Evolutionary conservation across 2,113 vertebrate genomes (phyloP).

Genomic region (Rhea pennata): DNA sequence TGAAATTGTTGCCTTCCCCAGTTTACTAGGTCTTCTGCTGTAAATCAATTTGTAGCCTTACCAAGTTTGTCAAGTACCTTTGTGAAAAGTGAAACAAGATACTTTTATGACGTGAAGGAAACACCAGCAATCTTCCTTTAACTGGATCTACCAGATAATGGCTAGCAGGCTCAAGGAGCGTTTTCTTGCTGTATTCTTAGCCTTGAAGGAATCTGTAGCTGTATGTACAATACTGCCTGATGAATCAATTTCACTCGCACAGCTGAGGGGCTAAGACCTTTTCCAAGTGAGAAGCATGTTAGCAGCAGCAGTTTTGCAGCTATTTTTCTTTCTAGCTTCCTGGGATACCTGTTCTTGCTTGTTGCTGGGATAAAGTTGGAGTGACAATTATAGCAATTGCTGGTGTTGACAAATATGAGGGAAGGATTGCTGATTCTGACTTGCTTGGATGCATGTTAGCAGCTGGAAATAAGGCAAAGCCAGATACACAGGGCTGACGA

Average conservation of each 20-base stretch:
- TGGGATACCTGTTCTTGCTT: neutral
- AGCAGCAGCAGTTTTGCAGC: neutral
- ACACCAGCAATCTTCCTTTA: neutral
- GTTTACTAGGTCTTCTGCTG: neutral
- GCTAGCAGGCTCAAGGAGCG: neutral
- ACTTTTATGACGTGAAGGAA: neutral
- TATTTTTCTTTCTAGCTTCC: neutral
- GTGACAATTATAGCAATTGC: neutral
- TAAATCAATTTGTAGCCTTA: neutral
- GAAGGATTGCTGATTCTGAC: neutral
- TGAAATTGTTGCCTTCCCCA: neutral
- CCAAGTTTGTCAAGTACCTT: neutral
- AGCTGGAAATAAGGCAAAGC: neutral
- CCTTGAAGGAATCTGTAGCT: neutral
- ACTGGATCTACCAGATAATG: neutral
- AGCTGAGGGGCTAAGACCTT: neutral
- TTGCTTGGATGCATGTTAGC: neutral
- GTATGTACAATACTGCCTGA: fast-evolving
- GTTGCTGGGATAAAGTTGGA: neutral
- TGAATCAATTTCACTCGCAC: neutral
- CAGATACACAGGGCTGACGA: fast-evolving
- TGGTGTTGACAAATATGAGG: fast-evolving
- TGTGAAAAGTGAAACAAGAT: neutral
- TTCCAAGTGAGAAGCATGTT: neutral
- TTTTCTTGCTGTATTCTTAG: neutral